Evolutionary conservation across 2,888 invertebrate genomes (phyloP), one percentile per base, ranked within the genome.

Genomic region (Dasypolia templi): DNA sequence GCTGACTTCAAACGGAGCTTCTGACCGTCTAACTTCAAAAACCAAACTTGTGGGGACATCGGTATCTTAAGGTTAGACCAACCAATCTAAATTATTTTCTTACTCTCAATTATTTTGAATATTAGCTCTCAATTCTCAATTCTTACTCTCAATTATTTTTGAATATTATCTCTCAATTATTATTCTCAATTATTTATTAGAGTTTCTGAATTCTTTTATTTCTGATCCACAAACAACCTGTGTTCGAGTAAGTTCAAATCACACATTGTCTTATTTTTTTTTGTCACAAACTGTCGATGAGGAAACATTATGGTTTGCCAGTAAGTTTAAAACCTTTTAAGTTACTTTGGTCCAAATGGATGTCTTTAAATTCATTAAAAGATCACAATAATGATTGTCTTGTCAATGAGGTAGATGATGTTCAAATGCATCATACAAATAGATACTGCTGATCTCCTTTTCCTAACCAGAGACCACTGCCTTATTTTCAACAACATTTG

Each of bases 31-130:
- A 26, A 69, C 62, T 56, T 66, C 82, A 77, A 68, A 82, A 82
- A 69, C 82, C 85, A 82, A 76, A 85, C 69, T 85, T 29, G 39
- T 82, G 82, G 69, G 42, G 82, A 69, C 85, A 85, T 71, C 85
- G 77, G 49, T 82, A 85, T 82, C 49, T 65, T 82, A 82, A 82
- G 81, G 81, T 82, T 81, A 84, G 81, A 81, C 4, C 5, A 42
- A 55, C 1, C 0, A 19, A 44, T 73, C 22, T 32, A 55, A 80
- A 61, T 80, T 79, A 68, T n/a, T 46, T 35, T 29, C 19, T 44
- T 26, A 32, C 12, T n/a, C 0, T 4, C 9, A 29, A 22, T 22
- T 44, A 14, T 32, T 62, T 6, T 5, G 4, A 63, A 19, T 19
- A 64, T n/a, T n/a, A n/a, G n/a, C n/a, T n/a, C n/a, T n/a, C n/a